Evolutionary conservation across 2,113 vertebrate genomes (phyloP).

Genomic region (Thamnaconus septentrionalis): DNA sequence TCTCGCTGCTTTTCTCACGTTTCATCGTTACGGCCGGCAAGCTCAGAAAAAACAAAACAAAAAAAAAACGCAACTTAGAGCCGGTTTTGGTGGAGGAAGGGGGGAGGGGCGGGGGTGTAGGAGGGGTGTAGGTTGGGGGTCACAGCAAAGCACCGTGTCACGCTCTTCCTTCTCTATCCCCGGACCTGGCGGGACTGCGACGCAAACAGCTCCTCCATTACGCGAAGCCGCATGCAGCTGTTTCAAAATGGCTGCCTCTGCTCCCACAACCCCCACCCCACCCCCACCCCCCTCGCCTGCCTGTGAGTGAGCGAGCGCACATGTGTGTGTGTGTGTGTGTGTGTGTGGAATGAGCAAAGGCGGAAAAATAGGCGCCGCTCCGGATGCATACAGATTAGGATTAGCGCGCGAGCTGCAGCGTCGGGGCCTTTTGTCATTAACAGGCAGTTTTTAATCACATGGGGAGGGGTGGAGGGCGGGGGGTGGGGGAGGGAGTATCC

Average conservation of each 20-base stretch:
- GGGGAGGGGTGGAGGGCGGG: too few species aligned
- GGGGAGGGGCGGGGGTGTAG: too few species aligned
- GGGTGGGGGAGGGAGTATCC: conserved; percentile 39
- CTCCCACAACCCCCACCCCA: neutral
- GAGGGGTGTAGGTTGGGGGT: neutral
- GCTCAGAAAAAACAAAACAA: too few species aligned
- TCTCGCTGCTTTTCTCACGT: conserved; percentile 12
- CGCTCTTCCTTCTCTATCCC: neutral
- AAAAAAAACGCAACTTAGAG: too few species aligned
- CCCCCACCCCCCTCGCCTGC: too few species aligned
- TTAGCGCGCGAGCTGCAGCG: conserved; percentile 60
- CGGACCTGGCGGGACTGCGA: conserved; percentile 19
- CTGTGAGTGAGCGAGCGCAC: too few species aligned
- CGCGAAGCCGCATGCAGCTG: conserved; percentile 61
- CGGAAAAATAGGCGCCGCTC: conserved; percentile 49
- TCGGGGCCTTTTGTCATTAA: conserved; percentile 65
- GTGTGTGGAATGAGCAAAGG: conserved; percentile 36
- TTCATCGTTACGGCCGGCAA: neutral
- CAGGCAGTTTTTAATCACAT: conserved; percentile 62
- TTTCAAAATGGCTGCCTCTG: conserved; percentile 72
- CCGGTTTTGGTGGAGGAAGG: too few species aligned
- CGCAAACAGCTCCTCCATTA: conserved; percentile 67
- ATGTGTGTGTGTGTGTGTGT: conserved; percentile 47
- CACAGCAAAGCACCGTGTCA: neutral
- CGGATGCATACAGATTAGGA: conserved; percentile 69